Evolutionary conservation across 2,113 vertebrate species (phyloP).

Genomic region (Scalopus aquaticus): DNA sequence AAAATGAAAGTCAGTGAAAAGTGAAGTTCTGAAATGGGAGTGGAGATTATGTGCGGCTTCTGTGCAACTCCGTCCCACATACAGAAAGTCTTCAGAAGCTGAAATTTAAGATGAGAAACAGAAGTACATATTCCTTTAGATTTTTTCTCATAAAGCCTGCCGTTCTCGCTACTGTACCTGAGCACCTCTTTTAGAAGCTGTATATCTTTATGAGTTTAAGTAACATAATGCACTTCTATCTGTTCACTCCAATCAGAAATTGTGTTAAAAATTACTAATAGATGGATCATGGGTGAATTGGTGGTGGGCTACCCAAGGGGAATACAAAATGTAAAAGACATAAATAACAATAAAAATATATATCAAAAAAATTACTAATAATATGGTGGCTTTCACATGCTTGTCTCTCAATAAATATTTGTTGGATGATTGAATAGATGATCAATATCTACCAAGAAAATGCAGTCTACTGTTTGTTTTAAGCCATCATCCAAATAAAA

Average conservation of each 20-base stretch:
- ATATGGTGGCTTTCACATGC: neutral
- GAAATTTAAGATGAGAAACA: neutral
- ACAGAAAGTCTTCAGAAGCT: neutral
- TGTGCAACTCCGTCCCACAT: neutral
- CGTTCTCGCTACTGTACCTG: neutral
- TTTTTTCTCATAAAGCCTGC: neutral
- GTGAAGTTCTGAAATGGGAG: neutral
- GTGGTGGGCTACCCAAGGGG: too few relatives aligned
- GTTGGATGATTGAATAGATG: neutral
- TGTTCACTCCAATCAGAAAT: neutral
- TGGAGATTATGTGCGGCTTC: neutral
- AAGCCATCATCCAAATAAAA: neutral
- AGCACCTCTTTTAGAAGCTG: neutral
- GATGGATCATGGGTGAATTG: too few relatives aligned
- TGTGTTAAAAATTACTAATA: neutral
- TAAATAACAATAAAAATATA: too few relatives aligned
- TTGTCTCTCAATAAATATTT: neutral
- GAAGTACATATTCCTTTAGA: neutral
- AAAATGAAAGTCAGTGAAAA: neutral
- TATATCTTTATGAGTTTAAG: neutral
- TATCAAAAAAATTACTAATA: constrained; percentile 10
- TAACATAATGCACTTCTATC: neutral
- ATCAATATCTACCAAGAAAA: neutral
- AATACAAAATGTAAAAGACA: too few relatives aligned
- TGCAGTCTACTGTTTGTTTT: neutral